Evolutionary conservation across 2,888 invertebrate species (phyloP), one percentile per base, ranked within the genome.

Genomic region (Drosophila lutescens): DNA sequence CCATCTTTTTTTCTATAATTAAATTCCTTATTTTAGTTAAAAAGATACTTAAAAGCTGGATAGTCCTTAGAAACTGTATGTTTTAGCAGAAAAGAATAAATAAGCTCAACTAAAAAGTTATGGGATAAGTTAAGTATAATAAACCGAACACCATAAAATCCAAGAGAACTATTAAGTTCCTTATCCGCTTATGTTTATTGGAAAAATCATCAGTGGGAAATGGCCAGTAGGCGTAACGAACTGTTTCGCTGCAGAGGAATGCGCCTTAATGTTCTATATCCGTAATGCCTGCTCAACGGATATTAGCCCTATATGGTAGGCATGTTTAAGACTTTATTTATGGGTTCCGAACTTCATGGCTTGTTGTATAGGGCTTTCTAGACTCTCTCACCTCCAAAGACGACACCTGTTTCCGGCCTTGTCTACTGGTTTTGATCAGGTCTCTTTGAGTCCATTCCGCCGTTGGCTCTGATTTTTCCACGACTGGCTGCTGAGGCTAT

Each of bases 371-470:
- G 68, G 55, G 67, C 17, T 40, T 32, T 34, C 68, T 10, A 15
- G 46, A 20, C 8, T 32, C 26, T 32, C 53, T 15, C 17, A 34
- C 49, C 36, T 23, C 49, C 46, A 34, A 38, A 71, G 53, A 47
- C 76, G 80, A 86, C 84, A 84, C 84, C 86, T 84, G 86, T 77
- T 84, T 84, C 84, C 84, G 84, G 86, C 74, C 63, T 10, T 40
- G 47, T 59, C 71, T 70, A 59, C 68, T 71, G 36, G 55, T 46
- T 67, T 67, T 26, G 46, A 26, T 55, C 59, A 41, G 54, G 67
- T 67, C 46, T 66, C 40, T 55, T 59, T 57, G 32, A 23, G 46
- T 26, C 34, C 43, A 23, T 43, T 50, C 26, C 26, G 56, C 56
- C 51, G 12, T n/a, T 51, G 56, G 74, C 56, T 44, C 15, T 46